phyloP scores from a whole-genome alignment of 2,888 invertebrate genomes.

The Cryptus armator region DNA sequence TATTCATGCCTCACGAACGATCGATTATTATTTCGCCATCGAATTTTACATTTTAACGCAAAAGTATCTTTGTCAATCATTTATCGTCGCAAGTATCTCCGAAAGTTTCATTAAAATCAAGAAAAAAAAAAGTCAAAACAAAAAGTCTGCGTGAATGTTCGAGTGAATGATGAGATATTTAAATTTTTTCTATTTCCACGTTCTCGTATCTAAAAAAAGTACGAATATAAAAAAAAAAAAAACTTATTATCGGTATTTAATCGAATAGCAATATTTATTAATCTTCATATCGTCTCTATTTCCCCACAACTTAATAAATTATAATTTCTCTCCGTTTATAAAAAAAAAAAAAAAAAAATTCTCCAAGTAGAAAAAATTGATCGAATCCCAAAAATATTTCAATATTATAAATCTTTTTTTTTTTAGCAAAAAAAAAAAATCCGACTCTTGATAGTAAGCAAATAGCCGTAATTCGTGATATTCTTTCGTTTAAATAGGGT shows the following conservation, averaged over 20 bases:
- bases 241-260: not conserved
- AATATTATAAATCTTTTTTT: too few species aligned
- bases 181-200: not conserved
- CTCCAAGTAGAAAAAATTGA: too few species aligned
- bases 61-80: constrained; percentile 19
- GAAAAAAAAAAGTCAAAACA: not conserved
- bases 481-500: not conserved
- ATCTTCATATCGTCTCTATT: too few species aligned
- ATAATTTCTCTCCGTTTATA: too few species aligned
- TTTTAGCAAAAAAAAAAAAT: too few species aligned
- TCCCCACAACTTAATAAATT: too few species aligned
- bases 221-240: not conserved
- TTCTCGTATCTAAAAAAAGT: not conserved
- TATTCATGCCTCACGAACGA: constrained; percentile 52
- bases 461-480: not conserved
- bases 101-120: not conserved
- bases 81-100: constrained; percentile 17
- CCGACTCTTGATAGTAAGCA: too few species aligned
- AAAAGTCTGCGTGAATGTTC: not conserved
- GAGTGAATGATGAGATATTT: not conserved
- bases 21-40: constrained; percentile 36
- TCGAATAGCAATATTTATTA: too few species aligned
- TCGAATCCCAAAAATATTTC: too few species aligned
- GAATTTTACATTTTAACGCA: constrained; percentile 6
- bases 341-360: too few species aligned